phyloP scores from a whole-genome alignment of 37 sponge, comb jelly and placozoan species.

The Eunapius fragilis region DNA sequence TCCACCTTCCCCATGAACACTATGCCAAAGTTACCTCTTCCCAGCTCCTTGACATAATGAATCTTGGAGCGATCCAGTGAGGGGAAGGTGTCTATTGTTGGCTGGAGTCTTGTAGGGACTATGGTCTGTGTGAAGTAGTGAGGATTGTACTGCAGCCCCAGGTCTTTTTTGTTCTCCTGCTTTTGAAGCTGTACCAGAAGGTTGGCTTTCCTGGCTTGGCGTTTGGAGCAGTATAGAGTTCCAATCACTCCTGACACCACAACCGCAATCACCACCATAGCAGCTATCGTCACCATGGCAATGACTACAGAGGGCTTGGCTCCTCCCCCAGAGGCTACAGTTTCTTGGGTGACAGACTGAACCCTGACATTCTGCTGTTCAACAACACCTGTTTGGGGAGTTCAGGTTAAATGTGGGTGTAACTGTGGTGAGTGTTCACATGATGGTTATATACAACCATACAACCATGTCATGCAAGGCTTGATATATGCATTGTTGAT shows the following conservation, averaged over 20 bases:
- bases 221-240: background rate
- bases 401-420: no score
- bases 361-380: no score
- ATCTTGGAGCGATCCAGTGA: constrained; percentile 43
- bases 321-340: background rate
- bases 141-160: background rate
- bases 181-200: background rate
- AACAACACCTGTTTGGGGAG: no score
- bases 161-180: background rate
- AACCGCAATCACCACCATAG: background rate
- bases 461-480: no score
- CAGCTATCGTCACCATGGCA: background rate
- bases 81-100: constrained; percentile 14
- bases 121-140: background rate
- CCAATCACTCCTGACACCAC: background rate
- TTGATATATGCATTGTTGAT: no score
- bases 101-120: background rate
- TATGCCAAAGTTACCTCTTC: constrained; percentile 83
- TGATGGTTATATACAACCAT: no score
- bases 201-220: background rate
- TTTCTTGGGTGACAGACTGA: background rate
- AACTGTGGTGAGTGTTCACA: no score
- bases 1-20: constrained; percentile 67
- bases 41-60: constrained; percentile 54
- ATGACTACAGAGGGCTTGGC: background rate